Base-by-base conservation (phyloP, 2,797 vertebrate species). In the Sciurus vulgaris region DNA sequence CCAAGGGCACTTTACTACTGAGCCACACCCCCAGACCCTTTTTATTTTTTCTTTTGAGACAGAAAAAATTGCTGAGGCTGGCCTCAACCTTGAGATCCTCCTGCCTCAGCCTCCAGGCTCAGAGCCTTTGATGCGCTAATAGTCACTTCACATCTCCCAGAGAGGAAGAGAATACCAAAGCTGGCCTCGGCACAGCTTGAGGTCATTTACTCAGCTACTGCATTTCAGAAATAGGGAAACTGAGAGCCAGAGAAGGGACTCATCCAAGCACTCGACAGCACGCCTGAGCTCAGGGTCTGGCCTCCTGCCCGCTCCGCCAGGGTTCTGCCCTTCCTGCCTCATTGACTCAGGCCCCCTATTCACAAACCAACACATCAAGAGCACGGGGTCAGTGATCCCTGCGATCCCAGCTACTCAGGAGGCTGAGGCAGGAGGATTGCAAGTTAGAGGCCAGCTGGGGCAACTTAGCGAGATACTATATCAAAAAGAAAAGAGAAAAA, bases 171-270 rank as follows among this genome's bases (percentile, higher is more conserved):
- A 49, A 38, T 70, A 18, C 38, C 44, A 49, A 82, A 72, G 51
- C 38, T 24, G 59, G 61, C 59, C 30, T 61, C 3, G 4, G 44
- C 1, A 5, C 56, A 30, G 26, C 78, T 59, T 78, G 30, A 73
- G 61, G 28, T 82, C 63, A 35, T 56, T 28, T 63, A 28, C 49
- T 74, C 12, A 3, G 13, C 47, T 41, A 28, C 9, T 41, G 44
- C 22, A 79, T 41, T 59, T 94, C 85, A 78, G 82, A 28, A 89
- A 69, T 63, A 33, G 65, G 70, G 33, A 93, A 76, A 87, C 4
- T 10, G 61, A 89, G 88, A 24, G n/a, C 41, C 14, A 63, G 69
- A 92, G 67, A 96, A 20, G 28, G 22, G 59, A 51, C 20, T 51
- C 24, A 24, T 41, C 54, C 7, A 59, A 73, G 51, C 47, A 30